Evolutionary conservation across 1,140 invertebrate genomes (phyloP).

Genomic region (Ostrea edulis): DNA sequence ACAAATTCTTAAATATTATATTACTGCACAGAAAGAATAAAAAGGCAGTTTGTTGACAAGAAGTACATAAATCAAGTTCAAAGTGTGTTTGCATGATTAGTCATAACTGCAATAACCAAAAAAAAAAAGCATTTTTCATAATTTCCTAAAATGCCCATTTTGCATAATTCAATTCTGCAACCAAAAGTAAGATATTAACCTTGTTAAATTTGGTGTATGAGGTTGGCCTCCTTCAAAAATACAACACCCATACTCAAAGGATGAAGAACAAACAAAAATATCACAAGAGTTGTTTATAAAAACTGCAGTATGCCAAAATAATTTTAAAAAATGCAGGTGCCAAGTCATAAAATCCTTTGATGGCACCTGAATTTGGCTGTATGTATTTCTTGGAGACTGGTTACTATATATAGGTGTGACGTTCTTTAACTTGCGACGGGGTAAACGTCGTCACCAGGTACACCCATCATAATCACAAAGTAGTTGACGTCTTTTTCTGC

Average conservation of each 20-base stretch:
- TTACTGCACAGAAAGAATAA: not conserved
- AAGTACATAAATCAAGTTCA: not conserved
- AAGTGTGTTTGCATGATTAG: not conserved
- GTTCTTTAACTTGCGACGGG: conserved; percentile 51
- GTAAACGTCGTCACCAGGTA: conserved; percentile 69
- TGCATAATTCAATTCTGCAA: not conserved
- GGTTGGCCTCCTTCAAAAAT: not conserved
- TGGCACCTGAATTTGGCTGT: not conserved
- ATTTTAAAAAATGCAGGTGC: not conserved
- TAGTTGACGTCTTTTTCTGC: conserved; percentile 77
- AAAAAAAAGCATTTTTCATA: too few relatives aligned
- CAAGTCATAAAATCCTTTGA: not conserved
- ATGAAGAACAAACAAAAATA: not conserved
- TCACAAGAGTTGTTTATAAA: not conserved
- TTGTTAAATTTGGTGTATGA: not conserved
- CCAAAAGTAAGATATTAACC: not conserved
- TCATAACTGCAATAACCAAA: not conserved
- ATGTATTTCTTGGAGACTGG: not conserved
- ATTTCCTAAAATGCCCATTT: too few relatives aligned
- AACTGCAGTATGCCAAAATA: not conserved
- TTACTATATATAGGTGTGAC: not conserved
- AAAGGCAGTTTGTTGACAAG: not conserved
- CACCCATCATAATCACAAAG: conserved; percentile 73
- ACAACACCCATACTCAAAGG: not conserved
- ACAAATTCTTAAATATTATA: not conserved